Base-by-base conservation (phyloP, 2,113 vertebrate genomes). In the Onychorhynchus coronatus region DNA sequence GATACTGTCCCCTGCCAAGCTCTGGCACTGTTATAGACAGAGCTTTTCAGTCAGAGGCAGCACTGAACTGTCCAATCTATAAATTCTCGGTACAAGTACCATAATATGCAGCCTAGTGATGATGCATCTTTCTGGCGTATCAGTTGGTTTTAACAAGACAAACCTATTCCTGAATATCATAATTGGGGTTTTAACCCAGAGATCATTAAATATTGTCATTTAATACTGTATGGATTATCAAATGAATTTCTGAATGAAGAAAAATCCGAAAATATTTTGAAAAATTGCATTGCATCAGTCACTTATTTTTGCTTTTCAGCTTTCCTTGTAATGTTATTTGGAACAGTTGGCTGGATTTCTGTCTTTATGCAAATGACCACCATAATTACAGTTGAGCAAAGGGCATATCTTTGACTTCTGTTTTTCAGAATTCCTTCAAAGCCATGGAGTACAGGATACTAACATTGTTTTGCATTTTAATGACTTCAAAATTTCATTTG, bases 401-500 rank as follows among this genome's bases (percentile, higher is more conserved):
- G 39, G 42, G 11, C 23, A 31, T 59, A 47, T 77, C n/a, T 77
- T 66, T 95, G 59, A 62, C 58, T 80, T 62, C 41, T 56, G 21
- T 33, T 74, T 82, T 80, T 88, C 39, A 84, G 59, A 83, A 77
- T 76, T 94, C 22, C 67, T 97, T 96, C 87, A 35, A 93, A 95
- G 65, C 37, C 47, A 50, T 5, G 8, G 85, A 82, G 22, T 78
- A 85, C 46, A 95, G 12, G 70, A 72, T 86, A 59, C 39, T 93
- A 94, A 92, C 3, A 2, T 58, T 78, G n/a, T 73, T 87, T 92
- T 97, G 73, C 75, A 96, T 97, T 96, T 96, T 95, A 94, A 86
- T 81, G 74, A 44, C 89, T 78, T 91, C n/a, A 91, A 85, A 89
- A 61, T 53, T 90, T 85, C 56, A 92, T 91, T 97, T 95, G 42